Conservation (phyloP, 2,888 invertebrate genomes). For the Amorpha juglandis region DNA sequence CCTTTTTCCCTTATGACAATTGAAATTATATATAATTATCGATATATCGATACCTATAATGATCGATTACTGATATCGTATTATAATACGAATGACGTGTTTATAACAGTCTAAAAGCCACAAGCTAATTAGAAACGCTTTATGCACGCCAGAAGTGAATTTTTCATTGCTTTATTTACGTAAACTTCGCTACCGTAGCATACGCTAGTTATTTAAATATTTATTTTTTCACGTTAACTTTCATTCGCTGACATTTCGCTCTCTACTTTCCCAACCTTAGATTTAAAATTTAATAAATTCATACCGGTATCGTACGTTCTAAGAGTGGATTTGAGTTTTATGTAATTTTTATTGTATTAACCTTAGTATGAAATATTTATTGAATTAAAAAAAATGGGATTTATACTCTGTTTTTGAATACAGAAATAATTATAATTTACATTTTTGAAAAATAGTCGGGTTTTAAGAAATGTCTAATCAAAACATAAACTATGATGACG, state of each 20-base stretch:
- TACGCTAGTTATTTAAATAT: conserved; percentile 23
- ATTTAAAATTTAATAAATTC: conserved; percentile 21
- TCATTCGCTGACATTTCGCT: conserved; percentile 40
- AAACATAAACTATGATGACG: too few species aligned
- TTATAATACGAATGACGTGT: too few species aligned
- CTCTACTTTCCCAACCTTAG: conserved; percentile 43
- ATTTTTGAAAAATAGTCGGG: too few species aligned
- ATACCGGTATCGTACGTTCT: neutral
- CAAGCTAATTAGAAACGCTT: conserved; percentile 8
- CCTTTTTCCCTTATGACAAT: too few species aligned
- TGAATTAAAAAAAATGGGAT: neutral
- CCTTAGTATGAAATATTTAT: neutral
- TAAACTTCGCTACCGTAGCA: neutral
- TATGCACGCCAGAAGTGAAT: neutral
- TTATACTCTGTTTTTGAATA: too few species aligned
- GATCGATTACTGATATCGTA: too few species aligned
- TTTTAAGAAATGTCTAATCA: too few species aligned
- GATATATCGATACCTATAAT: too few species aligned
- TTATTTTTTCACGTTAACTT: conserved; percentile 41
- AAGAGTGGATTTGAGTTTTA: conserved; percentile 8
- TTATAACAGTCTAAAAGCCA: neutral
- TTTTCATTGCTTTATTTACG: neutral
- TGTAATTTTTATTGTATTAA: neutral
- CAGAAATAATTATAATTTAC: too few species aligned
- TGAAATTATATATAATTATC: too few species aligned